Evolutionary conservation across 2,888 invertebrate genomes (phyloP), one percentile per base, ranked within the genome.

Genomic region (Synergus itoensis): DNA sequence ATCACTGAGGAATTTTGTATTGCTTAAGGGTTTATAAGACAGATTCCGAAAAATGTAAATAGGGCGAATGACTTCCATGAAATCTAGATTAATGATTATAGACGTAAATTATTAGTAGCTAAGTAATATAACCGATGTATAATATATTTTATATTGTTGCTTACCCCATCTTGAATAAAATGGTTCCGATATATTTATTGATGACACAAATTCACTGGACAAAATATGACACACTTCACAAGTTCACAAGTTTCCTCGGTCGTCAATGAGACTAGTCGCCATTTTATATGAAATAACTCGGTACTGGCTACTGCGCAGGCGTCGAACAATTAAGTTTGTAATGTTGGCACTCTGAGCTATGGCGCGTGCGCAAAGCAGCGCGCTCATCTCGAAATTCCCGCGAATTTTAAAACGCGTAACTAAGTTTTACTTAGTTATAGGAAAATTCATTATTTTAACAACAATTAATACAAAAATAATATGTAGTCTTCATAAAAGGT

Each of bases 91-190:
- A 57, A 11, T 62, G 7, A 28, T 62, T 14, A 28, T 28, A 14
- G 7, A 14, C 21, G 28, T 62, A 14, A 53, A 73, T 28, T 73
- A 4, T 18, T 57, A 36, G n/a, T n/a, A 40, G 16, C 1, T 0
- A 11, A 41, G n/a, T 41, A 1, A 43, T 41, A 41, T n/a, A 8
- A 64, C 18, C 28, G 1, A 11, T 63, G 67, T 40, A 16, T n/a
- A 14, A 67, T 14, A 41, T n/a, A 48, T 53, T 16, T 16, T 5
- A 5, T 40, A 40, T 53, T 36, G 16, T n/a, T 73, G 12, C 36
- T 73, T 53, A 73, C 73, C 73, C 73, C 73, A 73, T 73, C 1
- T 40, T 73, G 53, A 53, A 28, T 53, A 73, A 73, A 40, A 53
- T 73, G 36, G 18, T 73, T 14, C n/a, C n/a, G 53, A 53, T 53